Percentiles rank a stretch among this genome's conserved stretches.
These are phyloP conservation scores for Oscheius myriophilus DNA, from an alignment of 2,888 invertebrate genomes.

Conservation along the genomic window DNA sequence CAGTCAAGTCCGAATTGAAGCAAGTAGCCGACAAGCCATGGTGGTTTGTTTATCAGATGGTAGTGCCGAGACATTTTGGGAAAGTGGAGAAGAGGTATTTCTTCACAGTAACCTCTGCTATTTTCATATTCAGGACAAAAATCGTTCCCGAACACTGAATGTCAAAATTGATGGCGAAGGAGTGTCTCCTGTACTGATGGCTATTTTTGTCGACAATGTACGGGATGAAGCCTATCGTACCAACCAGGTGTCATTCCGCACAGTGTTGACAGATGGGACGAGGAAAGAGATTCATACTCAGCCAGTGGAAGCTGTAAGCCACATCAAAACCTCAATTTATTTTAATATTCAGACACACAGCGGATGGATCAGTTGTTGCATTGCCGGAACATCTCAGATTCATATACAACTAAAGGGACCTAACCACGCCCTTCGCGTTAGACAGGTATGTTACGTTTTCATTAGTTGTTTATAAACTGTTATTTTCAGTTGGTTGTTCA, in stretches of 20 bases:
- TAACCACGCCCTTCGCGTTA: constrained; percentile 86
- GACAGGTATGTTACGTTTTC: constrained; percentile 77
- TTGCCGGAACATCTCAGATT: constrained; percentile 71
- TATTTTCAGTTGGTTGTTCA: constrained; percentile 39
- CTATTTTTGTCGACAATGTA: constrained; percentile 92
- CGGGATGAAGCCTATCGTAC: constrained; percentile 73
- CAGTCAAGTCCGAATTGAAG: constrained; percentile 81
- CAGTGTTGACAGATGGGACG: constrained; percentile 37
- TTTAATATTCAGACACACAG: constrained; percentile 53
- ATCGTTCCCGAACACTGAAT: constrained; percentile 80
- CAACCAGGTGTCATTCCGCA: constrained; percentile 31
- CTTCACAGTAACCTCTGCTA: constrained; percentile 62
- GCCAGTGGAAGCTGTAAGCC: constrained; percentile 39
- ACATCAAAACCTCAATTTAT: neutral
- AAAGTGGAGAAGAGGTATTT: constrained; percentile 94
- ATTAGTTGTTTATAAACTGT: too few relatives aligned
- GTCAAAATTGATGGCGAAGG: constrained; percentile 73
- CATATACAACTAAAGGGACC: constrained; percentile 89
- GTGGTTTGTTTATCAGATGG: constrained; percentile 89
- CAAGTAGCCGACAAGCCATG: constrained; percentile 93
- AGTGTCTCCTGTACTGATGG: constrained; percentile 80
- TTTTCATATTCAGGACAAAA: constrained; percentile 78
- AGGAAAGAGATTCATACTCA: constrained; percentile 37
- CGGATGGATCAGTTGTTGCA: constrained; percentile 86
- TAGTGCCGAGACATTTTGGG: constrained; percentile 98